Evolutionary conservation across 2,113 vertebrate genomes (phyloP), one percentile per base, ranked within the genome.

Genomic region (Tapirus terrestris): DNA sequence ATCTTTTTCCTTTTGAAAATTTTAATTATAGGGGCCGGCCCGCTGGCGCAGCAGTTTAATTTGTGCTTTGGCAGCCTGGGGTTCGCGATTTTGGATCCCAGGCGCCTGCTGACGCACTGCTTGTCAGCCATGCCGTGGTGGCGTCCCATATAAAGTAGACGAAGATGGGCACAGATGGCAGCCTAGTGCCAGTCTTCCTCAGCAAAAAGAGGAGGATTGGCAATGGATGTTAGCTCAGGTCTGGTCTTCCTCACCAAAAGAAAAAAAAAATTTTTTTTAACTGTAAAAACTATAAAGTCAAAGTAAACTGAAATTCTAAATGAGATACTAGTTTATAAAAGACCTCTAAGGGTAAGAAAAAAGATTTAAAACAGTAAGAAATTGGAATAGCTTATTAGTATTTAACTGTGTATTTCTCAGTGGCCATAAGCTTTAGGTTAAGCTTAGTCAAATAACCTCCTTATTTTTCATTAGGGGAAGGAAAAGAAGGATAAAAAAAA

Each of bases 361-460:
- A 85, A 86, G 17, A 72, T 90, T 80, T 39, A 81, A 89, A 60
- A 86, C 1, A 53, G 20, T 75, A 68, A 75, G 53, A 95, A 86
- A 70, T 58, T 56, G 8, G 73, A 87, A 48, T 72, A 51, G 25
- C n/a, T 91, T 65, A 53, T 63, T 84, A 75, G n/a, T 75, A 79
- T 75, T 96, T 89, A 67, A 68, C 25, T 82, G 23, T 89, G n/a
- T 73, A 84, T 90, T 91, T 88, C 56, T 90, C 21, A 82, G 6
- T 96, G 39, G 14, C 16, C n/a, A 36, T 45, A 75, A 85, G 8
- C 36, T 88, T 73, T 76, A 61, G 51, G 29, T 70, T 67, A 94
- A 86, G 21, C 4, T 43, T 77, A 58, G 61, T 82, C n/a, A 91
- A 77, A 73, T 87, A 60, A 43, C 9, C 31, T 90, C 18, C 23